These are phyloP conservation scores for Echiichthys vipera DNA, from an alignment of 2,797 vertebrate species.

Conservation along the genomic window DNA sequence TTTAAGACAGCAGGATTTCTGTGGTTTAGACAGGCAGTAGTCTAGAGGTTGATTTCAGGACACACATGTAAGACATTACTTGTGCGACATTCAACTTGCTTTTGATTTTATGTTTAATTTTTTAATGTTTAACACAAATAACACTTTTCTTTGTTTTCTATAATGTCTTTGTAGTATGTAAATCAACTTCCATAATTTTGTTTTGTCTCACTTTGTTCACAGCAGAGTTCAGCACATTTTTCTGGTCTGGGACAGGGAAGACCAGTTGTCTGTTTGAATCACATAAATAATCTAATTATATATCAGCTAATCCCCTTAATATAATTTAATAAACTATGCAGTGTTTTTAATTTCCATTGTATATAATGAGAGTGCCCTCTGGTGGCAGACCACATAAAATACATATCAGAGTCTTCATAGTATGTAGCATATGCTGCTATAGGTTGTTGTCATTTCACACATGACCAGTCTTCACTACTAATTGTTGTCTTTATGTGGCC, in stretches of 20 bases:
- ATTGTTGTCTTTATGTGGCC: not conserved
- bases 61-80: not conserved
- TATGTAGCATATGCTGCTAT: not conserved
- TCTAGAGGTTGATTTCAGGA: not conserved
- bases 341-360: not conserved
- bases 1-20: not conserved
- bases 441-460: not conserved
- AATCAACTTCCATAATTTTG: not conserved
- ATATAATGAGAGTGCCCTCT: constrained; percentile 53
- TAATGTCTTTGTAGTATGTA: not conserved
- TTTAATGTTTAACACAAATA: not conserved
- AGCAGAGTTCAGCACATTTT: not conserved
- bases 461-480: not conserved
- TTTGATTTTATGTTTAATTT: not conserved
- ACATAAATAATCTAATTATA: not conserved
- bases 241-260: not conserved
- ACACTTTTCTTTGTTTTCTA: not conserved
- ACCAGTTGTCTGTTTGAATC: not conserved
- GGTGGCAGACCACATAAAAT: constrained; percentile 37
- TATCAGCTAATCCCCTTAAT: not conserved
- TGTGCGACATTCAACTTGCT: not conserved
- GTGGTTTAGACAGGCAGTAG: not conserved
- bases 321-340: not conserved
- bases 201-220: not conserved
- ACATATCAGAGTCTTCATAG: not conserved